Percentiles rank a stretch among this genome's conserved stretches.
Evolutionary conservation across 2,888 invertebrate species (phyloP).

Genomic region (Smittia sp.): DNA sequence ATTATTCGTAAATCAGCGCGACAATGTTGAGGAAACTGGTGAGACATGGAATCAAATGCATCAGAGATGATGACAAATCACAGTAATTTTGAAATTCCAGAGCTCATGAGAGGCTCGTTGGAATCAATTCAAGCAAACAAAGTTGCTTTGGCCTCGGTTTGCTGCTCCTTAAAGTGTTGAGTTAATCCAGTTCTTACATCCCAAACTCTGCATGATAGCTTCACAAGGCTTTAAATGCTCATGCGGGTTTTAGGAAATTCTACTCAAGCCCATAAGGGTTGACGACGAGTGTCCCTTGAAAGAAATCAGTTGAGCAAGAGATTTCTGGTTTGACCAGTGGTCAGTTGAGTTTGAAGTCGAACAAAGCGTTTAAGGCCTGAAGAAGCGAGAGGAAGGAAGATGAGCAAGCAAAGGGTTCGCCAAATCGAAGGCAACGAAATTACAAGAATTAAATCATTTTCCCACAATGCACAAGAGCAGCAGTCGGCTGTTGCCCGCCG

Average conservation of each 20-base stretch:
- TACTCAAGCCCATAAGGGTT: too few relatives aligned
- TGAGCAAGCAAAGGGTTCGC: conserved; percentile 19
- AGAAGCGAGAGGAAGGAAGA: neutral
- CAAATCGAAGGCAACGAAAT: conserved; percentile 16
- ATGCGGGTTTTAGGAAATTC: too few relatives aligned
- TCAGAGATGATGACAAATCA: neutral
- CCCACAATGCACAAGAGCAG: conserved; percentile 37
- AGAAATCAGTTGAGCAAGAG: conserved; percentile 4
- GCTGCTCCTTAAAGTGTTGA: too few relatives aligned
- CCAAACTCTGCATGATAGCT: too few relatives aligned
- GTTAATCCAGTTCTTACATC: too few relatives aligned
- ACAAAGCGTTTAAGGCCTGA: neutral
- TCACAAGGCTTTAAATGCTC: too few relatives aligned
- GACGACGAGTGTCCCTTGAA: too few relatives aligned
- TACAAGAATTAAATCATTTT: conserved; percentile 32
- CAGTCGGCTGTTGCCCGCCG: neutral
- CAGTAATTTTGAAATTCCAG: neutral
- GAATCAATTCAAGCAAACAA: too few relatives aligned
- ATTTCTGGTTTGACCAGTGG: conserved; percentile 43
- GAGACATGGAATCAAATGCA: neutral
- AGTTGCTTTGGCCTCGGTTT: too few relatives aligned
- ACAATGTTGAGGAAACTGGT: neutral
- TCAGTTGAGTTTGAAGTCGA: conserved; percentile 38
- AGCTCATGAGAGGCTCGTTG: neutral
- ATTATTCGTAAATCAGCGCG: neutral